phyloP scores from a whole-genome alignment of 2,113 vertebrate genomes.

The Corythoichthys intestinalis region DNA sequence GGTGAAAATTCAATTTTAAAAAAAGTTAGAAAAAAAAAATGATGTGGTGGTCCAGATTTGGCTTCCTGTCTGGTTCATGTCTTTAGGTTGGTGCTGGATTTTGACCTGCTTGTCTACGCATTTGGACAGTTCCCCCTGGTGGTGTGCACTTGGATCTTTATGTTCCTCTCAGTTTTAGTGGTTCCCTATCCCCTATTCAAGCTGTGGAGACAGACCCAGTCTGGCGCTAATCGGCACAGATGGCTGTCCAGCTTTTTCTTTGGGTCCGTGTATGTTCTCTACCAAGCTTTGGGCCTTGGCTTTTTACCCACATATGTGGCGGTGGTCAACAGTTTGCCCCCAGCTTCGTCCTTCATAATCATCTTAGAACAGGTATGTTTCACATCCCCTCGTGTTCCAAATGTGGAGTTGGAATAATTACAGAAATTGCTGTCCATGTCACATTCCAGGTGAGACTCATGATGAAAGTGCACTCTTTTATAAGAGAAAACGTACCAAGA shows the following conservation, averaged over 20 bases:
- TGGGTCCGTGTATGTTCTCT: conserved; percentile 74
- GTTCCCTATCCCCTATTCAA: conserved; percentile 83
- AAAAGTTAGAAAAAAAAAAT: too few species aligned
- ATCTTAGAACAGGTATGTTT: conserved; percentile 88
- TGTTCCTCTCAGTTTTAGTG: conserved; percentile 82
- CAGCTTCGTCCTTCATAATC: conserved; percentile 86
- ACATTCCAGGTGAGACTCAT: conserved; percentile 82
- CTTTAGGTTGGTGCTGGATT: conserved; percentile 86
- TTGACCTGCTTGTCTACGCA: conserved; percentile 84
- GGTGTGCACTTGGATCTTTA: conserved; percentile 83
- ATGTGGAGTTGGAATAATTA: not conserved
- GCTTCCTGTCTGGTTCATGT: not conserved
- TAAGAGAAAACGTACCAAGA: conserved; percentile 86
- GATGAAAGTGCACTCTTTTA: conserved; percentile 91
- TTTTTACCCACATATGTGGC: conserved; percentile 80
- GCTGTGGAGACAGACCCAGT: conserved; percentile 79
- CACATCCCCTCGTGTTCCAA: not conserved
- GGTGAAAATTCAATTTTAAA: too few species aligned
- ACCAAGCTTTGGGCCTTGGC: conserved; percentile 81
- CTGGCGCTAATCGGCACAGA: conserved; percentile 57
- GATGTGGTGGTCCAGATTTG: too few species aligned
- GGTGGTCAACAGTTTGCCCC: conserved; percentile 78
- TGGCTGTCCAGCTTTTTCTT: conserved; percentile 65
- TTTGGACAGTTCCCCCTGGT: conserved; percentile 86
- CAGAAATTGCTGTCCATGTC: not conserved